Evolutionary conservation across 2,888 invertebrate species (phyloP), one percentile per base, ranked within the genome.

Genomic region (Sphaeridia pumilis): DNA sequence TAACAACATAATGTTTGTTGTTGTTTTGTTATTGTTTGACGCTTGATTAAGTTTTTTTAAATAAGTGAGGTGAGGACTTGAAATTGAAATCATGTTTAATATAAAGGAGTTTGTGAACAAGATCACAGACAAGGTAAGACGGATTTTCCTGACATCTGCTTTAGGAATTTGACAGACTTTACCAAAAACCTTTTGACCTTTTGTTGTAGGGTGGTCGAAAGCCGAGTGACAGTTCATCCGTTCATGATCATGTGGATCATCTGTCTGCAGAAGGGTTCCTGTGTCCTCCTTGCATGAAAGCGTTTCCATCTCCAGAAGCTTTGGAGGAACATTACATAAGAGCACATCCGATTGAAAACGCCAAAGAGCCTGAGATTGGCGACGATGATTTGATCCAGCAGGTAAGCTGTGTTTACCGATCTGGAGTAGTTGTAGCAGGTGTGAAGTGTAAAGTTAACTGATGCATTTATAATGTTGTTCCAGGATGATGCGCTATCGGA

Each of bases 251-350:
- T 20, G 60, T 59, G 24, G 65, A 61, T 22, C 61, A 64, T 45
- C 61, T 59, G 43, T 60, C 66, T 21, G 67, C 68, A 7, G 70
- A 75, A 66, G 76, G 76, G 3, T 75, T 76, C 65, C 60, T 75
- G 17, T 75, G 71, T 49, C 71, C 71, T 14, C 64, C 64, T 7
- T 71, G 76, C 59, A 72, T 72, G 67, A 65, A 66, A 52, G 69
- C 71, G 4, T 70, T 73, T 57, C 60, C 70, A 4, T 69, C 70
- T 12, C 69, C 72, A 4, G 75, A 75, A 57, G 69, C 68, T 5
- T 66, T 76, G 24, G 72, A 73, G 56, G 58, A 62, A n/a, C 69
- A 69, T 55, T 68, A 68, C 54, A 57, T 67, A 43, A 58, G 56
- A 10, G 49, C 58, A 3, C 66, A 66, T 48, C 59, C 53, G n/a